Percentiles rank a stretch among this genome's conserved stretches.
These are phyloP conservation scores for Montipora foliosa DNA, from an alignment of 64 coral and sea anemone species.

Conservation along the genomic window DNA sequence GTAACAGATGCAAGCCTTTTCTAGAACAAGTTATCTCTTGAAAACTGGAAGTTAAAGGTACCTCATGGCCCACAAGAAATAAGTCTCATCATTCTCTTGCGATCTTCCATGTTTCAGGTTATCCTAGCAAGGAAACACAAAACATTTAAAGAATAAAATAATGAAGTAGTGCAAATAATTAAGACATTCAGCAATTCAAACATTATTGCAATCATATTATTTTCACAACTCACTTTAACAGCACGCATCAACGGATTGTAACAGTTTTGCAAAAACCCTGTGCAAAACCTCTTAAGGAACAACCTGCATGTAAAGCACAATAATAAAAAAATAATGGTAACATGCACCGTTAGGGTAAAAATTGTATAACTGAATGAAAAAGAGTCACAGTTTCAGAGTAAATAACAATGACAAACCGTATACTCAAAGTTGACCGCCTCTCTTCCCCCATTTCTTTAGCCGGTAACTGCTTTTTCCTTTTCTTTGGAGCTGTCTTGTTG, in stretches of 20 bases:
- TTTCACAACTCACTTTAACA: slow-evolving; percentile 82
- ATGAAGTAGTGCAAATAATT: not conserved
- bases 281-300: slow-evolving; percentile 93
- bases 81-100: slow-evolving; percentile 98
- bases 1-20: too few relatives aligned
- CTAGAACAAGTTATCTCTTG: not conserved
- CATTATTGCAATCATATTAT: not conserved
- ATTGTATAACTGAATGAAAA: not conserved
- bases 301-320: slow-evolving; percentile 40
- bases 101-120: slow-evolving; percentile 91
- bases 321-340: not conserved
- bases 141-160: not conserved
- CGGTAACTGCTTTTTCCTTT: slow-evolving; percentile 85
- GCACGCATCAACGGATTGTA: slow-evolving; percentile 89
- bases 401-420: slow-evolving; percentile 57
- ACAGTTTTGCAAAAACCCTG: slow-evolving; percentile 88
- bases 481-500: slow-evolving; percentile 85
- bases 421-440: slow-evolving; percentile 92
- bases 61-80: slow-evolving; percentile 99
- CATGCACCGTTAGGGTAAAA: not conserved
- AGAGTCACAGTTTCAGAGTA: not conserved
- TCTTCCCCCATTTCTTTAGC: slow-evolving; percentile 86
- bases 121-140: slow-evolving; percentile 68
- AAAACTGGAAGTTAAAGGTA: not conserved
- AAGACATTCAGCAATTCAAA: not conserved